Conservation (phyloP, 2,888 invertebrate genomes). For the Synanthedon tipuliformis region DNA sequence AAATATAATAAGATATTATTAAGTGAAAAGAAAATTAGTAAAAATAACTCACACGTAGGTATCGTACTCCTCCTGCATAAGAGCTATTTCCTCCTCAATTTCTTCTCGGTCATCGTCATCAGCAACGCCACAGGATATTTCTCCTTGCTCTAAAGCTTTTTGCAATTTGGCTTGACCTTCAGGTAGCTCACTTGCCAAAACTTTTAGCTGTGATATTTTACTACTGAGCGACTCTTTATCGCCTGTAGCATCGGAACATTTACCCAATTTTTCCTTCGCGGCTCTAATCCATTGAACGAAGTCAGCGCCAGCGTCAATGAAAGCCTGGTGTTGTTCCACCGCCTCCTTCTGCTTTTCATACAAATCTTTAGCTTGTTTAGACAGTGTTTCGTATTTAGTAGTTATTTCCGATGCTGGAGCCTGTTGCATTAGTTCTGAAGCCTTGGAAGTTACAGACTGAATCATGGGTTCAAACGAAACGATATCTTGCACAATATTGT, state of each 20-base stretch:
- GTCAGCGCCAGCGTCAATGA: slow-evolving; percentile 91
- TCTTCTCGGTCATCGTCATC: slow-evolving; percentile 89
- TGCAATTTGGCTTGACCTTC: slow-evolving; percentile 87
- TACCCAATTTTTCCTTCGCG: slow-evolving; percentile 90
- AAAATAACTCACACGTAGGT: slow-evolving; percentile 75
- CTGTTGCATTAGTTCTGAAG: slow-evolving; percentile 90
- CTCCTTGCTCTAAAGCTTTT: slow-evolving; percentile 84
- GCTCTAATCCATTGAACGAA: slow-evolving; percentile 92
- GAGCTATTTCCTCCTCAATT: slow-evolving; percentile 91
- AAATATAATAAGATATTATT: background rate
- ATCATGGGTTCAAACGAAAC: slow-evolving; percentile 98
- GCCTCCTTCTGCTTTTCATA: slow-evolving; percentile 91
- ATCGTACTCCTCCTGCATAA: slow-evolving; percentile 92
- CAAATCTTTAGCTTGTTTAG: slow-evolving; percentile 90
- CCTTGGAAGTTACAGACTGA: slow-evolving; percentile 93
- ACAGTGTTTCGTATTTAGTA: slow-evolving; percentile 88
- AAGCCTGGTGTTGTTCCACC: slow-evolving; percentile 90
- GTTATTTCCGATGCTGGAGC: slow-evolving; percentile 93
- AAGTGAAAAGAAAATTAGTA: background rate
- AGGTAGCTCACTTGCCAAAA: slow-evolving; percentile 84
- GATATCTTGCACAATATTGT: slow-evolving; percentile 96
- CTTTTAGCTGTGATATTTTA: slow-evolving; percentile 87
- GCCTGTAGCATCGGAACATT: slow-evolving; percentile 92
- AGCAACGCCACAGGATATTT: slow-evolving; percentile 86
- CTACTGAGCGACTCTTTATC: slow-evolving; percentile 89